phyloP scores from a whole-genome alignment of 2,888 invertebrate genomes.

The Pherbina coryleti region DNA sequence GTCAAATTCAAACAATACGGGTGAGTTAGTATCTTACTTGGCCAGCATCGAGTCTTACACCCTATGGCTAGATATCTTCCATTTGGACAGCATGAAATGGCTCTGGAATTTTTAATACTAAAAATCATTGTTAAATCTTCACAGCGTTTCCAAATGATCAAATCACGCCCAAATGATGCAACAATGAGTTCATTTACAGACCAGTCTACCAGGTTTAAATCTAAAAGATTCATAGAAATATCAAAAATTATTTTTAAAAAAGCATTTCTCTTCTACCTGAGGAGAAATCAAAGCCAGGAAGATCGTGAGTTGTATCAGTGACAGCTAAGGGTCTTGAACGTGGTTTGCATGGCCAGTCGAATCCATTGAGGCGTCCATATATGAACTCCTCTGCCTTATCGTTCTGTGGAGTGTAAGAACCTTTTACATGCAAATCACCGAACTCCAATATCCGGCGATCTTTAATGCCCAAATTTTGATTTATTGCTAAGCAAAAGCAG shows the following conservation, averaged over 20 bases:
- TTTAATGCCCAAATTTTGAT: constrained; percentile 52
- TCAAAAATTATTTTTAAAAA: neutral
- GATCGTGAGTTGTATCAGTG: constrained; percentile 63
- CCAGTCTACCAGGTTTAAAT: constrained; percentile 65
- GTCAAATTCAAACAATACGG: neutral
- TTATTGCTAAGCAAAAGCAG: constrained; percentile 53
- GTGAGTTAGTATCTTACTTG: constrained; percentile 52
- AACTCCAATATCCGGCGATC: constrained; percentile 56
- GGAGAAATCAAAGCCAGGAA: constrained; percentile 57
- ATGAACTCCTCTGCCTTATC: neutral
- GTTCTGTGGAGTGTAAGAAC: neutral
- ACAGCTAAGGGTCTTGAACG: constrained; percentile 59
- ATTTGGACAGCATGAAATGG: constrained; percentile 61
- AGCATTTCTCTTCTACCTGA: constrained; percentile 49
- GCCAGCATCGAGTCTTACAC: constrained; percentile 54
- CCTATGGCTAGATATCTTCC: constrained; percentile 64
- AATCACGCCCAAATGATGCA: constrained; percentile 62
- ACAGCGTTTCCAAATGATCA: constrained; percentile 63
- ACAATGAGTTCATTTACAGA: constrained; percentile 63
- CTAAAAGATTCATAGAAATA: constrained; percentile 41
- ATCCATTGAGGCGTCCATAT: constrained; percentile 45
- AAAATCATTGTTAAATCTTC: constrained; percentile 61
- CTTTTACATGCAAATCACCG: constrained; percentile 41
- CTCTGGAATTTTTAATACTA: constrained; percentile 54
- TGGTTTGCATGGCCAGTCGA: constrained; percentile 66